phyloP scores from a whole-genome alignment of 1,140 invertebrate species.

The Archivesica marissinica region DNA sequence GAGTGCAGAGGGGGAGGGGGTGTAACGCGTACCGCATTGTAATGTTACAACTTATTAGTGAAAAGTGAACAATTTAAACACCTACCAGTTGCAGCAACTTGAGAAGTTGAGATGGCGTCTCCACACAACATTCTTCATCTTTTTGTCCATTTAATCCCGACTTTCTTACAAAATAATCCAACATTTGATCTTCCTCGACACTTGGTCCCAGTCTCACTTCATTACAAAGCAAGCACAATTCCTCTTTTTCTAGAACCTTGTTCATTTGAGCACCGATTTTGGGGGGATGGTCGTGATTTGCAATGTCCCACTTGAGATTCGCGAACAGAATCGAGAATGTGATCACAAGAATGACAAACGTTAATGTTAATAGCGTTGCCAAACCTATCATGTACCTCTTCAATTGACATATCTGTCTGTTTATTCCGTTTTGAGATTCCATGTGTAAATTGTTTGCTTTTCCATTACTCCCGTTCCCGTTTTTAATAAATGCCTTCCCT shows the following conservation, averaged over 20 bases:
- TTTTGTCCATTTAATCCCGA: constrained; percentile 23
- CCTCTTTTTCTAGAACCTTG: constrained; percentile 64
- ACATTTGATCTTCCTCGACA: constrained; percentile 61
- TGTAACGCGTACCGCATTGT: too few species aligned
- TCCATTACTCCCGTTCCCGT: background rate
- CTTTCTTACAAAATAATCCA: constrained; percentile 62
- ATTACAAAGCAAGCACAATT: constrained; percentile 62
- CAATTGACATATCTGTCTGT: constrained; percentile 32
- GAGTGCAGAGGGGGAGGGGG: too few species aligned
- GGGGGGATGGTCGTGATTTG: constrained; percentile 59
- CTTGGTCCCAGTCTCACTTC: constrained; percentile 62
- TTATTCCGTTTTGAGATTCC: constrained; percentile 3
- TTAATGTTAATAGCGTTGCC: constrained; percentile 13
- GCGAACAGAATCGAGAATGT: constrained; percentile 57
- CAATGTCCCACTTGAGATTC: constrained; percentile 58
- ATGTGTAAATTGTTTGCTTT: background rate
- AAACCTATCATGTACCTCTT: constrained; percentile 39
- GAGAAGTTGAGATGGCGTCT: constrained; percentile 61
- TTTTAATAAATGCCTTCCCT: constrained; percentile 17
- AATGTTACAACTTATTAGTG: too few species aligned
- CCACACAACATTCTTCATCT: constrained; percentile 64
- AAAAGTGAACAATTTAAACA: too few species aligned
- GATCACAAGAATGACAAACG: constrained; percentile 56
- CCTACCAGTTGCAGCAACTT: constrained; percentile 61
- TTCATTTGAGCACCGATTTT: constrained; percentile 64